These are phyloP conservation scores for Ctenicera cuprea DNA, from an alignment of 2,888 invertebrate species.

Conservation along the genomic window DNA sequence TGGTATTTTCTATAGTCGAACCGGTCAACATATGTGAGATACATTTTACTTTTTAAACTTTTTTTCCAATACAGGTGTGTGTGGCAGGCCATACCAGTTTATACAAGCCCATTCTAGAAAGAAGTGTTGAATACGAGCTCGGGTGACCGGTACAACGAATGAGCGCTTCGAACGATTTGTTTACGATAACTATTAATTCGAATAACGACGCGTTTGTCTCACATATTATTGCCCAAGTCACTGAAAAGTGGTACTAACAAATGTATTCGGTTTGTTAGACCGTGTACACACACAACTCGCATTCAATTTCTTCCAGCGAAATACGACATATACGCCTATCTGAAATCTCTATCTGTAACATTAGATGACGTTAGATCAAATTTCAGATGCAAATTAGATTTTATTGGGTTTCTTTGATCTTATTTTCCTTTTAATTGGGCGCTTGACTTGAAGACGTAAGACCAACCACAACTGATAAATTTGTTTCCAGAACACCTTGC, in stretches of 20 bases:
- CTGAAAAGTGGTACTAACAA: constrained; percentile 41
- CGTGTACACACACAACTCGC: constrained; percentile 32
- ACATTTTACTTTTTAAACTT: not conserved
- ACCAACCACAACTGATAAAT: constrained; percentile 10
- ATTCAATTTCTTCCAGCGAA: constrained; percentile 28
- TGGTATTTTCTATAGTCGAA: too few relatives aligned
- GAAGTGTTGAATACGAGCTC: constrained; percentile 32
- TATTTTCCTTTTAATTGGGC: constrained; percentile 36
- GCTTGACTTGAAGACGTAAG: constrained; percentile 6
- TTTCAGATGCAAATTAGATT: constrained; percentile 42
- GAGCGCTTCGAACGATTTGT: constrained; percentile 44
- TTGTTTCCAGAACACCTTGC: constrained; percentile 5
- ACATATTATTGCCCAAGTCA: constrained; percentile 41
- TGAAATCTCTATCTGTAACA: constrained; percentile 39
- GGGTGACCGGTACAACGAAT: constrained; percentile 37
- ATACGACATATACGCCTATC: constrained; percentile 43
- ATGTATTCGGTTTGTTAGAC: constrained; percentile 44
- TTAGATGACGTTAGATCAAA: constrained; percentile 38
- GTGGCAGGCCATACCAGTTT: constrained; percentile 14
- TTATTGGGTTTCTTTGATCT: constrained; percentile 18
- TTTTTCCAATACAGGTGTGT: constrained; percentile 17
- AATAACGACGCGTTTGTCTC: constrained; percentile 46
- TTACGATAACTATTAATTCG: constrained; percentile 46
- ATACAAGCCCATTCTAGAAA: constrained; percentile 15
- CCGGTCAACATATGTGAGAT: too few relatives aligned